Percentiles rank a stretch among this genome's conserved stretches.
Evolutionary conservation across 2,888 invertebrate genomes (phyloP).

Genomic region (Hemistola chrysoprasaria): DNA sequence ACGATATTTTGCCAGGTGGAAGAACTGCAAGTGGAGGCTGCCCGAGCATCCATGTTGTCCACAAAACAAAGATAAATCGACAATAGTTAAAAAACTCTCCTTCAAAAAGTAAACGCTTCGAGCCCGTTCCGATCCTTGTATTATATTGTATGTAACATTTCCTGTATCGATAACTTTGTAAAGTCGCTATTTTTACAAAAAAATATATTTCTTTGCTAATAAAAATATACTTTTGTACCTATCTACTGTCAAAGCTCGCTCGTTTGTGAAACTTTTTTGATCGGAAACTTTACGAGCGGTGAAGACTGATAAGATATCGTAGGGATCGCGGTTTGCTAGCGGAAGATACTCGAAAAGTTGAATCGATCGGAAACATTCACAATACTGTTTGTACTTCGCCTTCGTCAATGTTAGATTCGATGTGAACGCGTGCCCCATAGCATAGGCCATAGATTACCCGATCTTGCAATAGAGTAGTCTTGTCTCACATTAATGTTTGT

Average conservation of each 20-base stretch:
- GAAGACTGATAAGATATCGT: constrained; percentile 79
- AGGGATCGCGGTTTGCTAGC: constrained; percentile 68
- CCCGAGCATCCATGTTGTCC: constrained; percentile 86
- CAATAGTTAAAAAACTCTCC: constrained; percentile 75
- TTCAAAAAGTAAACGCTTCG: constrained; percentile 78
- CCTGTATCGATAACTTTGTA: constrained; percentile 69
- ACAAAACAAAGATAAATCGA: constrained; percentile 82
- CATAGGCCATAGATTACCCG: constrained; percentile 35
- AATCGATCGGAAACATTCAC: constrained; percentile 60
- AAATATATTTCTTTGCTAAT: constrained; percentile 59
- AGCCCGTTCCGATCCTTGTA: constrained; percentile 61
- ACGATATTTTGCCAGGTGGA: constrained; percentile 93
- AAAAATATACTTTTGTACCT: constrained; percentile 50
- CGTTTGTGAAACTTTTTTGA: constrained; percentile 67
- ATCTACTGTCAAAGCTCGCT: constrained; percentile 69
- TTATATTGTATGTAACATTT: constrained; percentile 64
- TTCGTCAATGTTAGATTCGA: constrained; percentile 75
- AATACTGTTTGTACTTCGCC: constrained; percentile 61
- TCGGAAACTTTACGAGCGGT: constrained; percentile 73
- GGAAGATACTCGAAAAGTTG: constrained; percentile 55
- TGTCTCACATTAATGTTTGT: constrained; percentile 68
- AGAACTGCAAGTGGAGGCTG: constrained; percentile 90
- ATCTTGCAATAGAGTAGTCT: constrained; percentile 71
- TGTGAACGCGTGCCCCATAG: constrained; percentile 70
- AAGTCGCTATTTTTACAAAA: constrained; percentile 78